These are phyloP conservation scores for Etheostoma spectabile DNA, from an alignment of 2,113 vertebrate species.

Conservation along the genomic window DNA sequence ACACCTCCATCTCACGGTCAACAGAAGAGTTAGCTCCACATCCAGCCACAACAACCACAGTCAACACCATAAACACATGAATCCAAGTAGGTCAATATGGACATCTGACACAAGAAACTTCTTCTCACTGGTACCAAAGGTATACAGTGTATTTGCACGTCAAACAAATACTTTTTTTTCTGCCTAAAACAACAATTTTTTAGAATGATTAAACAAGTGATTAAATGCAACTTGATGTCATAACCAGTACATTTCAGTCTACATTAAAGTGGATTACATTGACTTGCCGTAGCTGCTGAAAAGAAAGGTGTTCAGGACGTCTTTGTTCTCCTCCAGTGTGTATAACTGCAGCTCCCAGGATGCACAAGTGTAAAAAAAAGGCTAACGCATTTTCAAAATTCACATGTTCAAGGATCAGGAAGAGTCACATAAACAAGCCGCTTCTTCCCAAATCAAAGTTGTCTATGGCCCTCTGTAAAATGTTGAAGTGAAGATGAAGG, in stretches of 20 bases:
- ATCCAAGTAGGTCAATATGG: conserved; percentile 29
- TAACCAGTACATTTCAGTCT: background rate
- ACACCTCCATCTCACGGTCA: conserved; percentile 54
- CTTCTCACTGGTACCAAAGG: background rate
- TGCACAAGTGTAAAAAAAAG: background rate
- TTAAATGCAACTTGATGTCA: background rate
- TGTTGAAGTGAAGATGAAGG: background rate
- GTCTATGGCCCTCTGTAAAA: background rate
- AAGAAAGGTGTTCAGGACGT: conserved; percentile 9
- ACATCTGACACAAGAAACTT: conserved; percentile 23
- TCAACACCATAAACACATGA: conserved; percentile 67
- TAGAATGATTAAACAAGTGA: background rate
- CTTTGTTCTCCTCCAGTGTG: conserved; percentile 11
- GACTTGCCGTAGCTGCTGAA: conserved; percentile 44
- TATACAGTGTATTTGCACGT: background rate
- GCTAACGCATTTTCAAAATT: conserved; percentile 11
- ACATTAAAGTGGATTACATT: background rate
- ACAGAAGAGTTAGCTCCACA: conserved; percentile 48
- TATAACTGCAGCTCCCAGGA: conserved; percentile 14
- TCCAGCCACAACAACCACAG: conserved; percentile 45
- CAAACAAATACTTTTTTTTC: background rate
- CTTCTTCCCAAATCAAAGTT: conserved; percentile 3
- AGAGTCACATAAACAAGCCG: background rate
- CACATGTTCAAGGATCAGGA: conserved; percentile 24
- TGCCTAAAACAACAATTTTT: background rate